Evolutionary conservation across 1,140 invertebrate species (phyloP).

Genomic region (Parapsyche elsis): DNA sequence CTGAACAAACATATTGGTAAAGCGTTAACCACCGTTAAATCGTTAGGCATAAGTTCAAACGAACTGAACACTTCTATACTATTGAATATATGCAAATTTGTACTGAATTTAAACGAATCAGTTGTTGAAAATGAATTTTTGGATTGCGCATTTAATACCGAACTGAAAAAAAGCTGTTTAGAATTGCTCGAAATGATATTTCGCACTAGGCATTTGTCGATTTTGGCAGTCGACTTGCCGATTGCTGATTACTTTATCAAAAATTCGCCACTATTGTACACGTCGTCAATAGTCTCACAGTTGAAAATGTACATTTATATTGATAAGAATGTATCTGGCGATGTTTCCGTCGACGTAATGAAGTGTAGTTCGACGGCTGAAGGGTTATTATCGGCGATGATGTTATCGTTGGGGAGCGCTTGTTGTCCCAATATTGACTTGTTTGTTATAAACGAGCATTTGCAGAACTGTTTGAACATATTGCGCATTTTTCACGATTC

Average conservation of each 20-base stretch:
- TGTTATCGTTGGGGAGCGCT: conserved; percentile 27
- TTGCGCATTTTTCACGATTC: conserved; percentile 42
- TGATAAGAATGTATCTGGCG: neutral
- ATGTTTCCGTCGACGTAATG: conserved; percentile 12
- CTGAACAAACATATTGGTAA: conserved; percentile 43
- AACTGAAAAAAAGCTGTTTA: conserved; percentile 40
- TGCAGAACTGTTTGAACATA: conserved; percentile 39
- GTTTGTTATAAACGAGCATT: conserved; percentile 42
- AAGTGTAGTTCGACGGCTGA: conserved; percentile 41
- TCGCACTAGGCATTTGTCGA: conserved; percentile 16
- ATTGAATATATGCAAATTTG: conserved; percentile 47
- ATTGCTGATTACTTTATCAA: conserved; percentile 32
- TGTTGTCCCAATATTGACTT: conserved; percentile 28
- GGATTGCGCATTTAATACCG: conserved; percentile 25
- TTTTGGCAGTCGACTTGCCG: neutral
- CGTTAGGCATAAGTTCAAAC: neutral
- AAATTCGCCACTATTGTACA: conserved; percentile 37
- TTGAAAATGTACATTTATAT: conserved; percentile 16
- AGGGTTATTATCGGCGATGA: conserved; percentile 27
- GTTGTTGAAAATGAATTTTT: neutral
- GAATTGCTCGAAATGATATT: conserved; percentile 40
- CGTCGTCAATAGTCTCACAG: conserved; percentile 27
- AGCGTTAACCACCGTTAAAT: conserved; percentile 31
- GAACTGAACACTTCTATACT: neutral
- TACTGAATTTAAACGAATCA: conserved; percentile 33